These are phyloP conservation scores for Tylochromis polylepis DNA, from an alignment of 2,113 vertebrate genomes.

Conservation along the genomic window DNA sequence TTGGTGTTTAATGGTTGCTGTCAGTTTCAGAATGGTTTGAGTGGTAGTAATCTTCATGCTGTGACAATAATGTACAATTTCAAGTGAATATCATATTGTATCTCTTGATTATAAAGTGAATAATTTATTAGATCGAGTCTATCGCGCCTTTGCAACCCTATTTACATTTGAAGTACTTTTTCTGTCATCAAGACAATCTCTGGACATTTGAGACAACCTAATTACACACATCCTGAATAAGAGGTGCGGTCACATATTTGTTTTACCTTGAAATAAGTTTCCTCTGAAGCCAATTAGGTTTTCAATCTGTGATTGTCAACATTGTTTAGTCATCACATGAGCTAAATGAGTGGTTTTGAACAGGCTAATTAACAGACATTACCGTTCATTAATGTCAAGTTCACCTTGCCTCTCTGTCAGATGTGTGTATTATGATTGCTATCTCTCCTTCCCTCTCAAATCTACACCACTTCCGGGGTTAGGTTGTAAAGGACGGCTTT, in stretches of 20 bases:
- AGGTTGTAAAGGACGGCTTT: slow-evolving; percentile 15
- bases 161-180: slow-evolving; percentile 28
- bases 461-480: neutral
- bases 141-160: slow-evolving; percentile 19
- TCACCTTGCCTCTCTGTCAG: slow-evolving; percentile 54
- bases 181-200: slow-evolving; percentile 54
- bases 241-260: neutral
- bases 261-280: slow-evolving; percentile 39
- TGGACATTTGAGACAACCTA: slow-evolving; percentile 25
- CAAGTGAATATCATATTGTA: slow-evolving; percentile 42
- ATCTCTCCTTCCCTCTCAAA: slow-evolving; percentile 22
- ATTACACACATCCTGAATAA: slow-evolving; percentile 15
- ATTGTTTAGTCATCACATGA: slow-evolving; percentile 41
- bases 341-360: slow-evolving; percentile 44
- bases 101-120: slow-evolving; percentile 31
- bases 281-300: slow-evolving; percentile 37
- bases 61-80: slow-evolving; percentile 57
- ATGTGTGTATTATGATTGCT: slow-evolving; percentile 36
- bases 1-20: slow-evolving; percentile 19
- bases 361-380: slow-evolving; percentile 54
- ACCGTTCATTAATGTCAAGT: slow-evolving; percentile 57
- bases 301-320: slow-evolving; percentile 51
- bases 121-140: slow-evolving; percentile 12
- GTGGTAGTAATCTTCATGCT: slow-evolving; percentile 53
- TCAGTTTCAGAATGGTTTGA: slow-evolving; percentile 33